Evolutionary conservation across 2,113 vertebrate genomes (phyloP).

Genomic region (Mesitornis unicolor): DNA sequence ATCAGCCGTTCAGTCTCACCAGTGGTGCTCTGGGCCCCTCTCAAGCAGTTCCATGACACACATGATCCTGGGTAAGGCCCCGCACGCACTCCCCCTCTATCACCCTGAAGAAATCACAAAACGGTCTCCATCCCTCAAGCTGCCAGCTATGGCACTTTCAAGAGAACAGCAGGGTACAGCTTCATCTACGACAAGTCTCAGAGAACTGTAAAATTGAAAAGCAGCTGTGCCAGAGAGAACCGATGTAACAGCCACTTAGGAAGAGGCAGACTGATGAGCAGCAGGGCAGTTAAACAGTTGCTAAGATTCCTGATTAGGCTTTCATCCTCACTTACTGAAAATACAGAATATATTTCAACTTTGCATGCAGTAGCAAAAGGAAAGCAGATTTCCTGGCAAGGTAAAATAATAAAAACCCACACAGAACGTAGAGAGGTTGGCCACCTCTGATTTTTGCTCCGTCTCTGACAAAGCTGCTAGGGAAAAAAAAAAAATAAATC

Average conservation of each 20-base stretch:
- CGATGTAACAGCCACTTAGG: accelerated
- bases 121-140: not conserved
- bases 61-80: not conserved
- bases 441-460: not conserved
- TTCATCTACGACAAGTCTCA: accelerated
- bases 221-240: accelerated
- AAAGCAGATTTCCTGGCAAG: not conserved
- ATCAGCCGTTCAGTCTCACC: accelerated
- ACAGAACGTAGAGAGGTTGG: not conserved
- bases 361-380: not conserved
- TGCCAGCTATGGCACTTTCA: accelerated
- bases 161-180: accelerated
- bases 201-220: not conserved
- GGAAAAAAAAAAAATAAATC: not conserved
- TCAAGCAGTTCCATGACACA: accelerated
- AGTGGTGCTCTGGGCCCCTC: accelerated
- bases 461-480: not conserved
- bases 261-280: not conserved
- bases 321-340: not conserved
- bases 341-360: not conserved
- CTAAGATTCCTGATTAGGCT: too few relatives aligned
- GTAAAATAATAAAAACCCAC: not conserved
- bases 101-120: accelerated
- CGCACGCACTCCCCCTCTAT: accelerated
- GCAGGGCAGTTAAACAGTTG: not conserved